A percentile compares a stretch with the other conserved stretches of the same genome.
phyloP scores from a whole-genome alignment of 2,113 vertebrate genomes.

The human region GRCh38 chr14:92536001-92536500 shows the following conservation, averaged over 20 bases:
- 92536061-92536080: background rate
- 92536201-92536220: background rate
- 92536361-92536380: background rate
- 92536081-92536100: background rate
- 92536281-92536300: background rate
- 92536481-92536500: too few relatives aligned
- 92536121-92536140: background rate
- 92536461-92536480: too few relatives aligned
- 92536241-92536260: background rate
- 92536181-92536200: background rate
- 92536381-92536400: background rate
- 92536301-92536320: background rate
- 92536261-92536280: fast-evolving
- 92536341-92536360: background rate
- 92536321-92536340: background rate
- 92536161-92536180: background rate
- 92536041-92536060: background rate
- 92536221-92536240: background rate
- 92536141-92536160: background rate
- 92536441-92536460: background rate
- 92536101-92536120: background rate
- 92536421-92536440: background rate
- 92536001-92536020: background rate
- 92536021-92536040: background rate
- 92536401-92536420: background rate